Evolutionary conservation across 2,113 vertebrate genomes (phyloP).

Genomic region (Lycaon pictus): DNA sequence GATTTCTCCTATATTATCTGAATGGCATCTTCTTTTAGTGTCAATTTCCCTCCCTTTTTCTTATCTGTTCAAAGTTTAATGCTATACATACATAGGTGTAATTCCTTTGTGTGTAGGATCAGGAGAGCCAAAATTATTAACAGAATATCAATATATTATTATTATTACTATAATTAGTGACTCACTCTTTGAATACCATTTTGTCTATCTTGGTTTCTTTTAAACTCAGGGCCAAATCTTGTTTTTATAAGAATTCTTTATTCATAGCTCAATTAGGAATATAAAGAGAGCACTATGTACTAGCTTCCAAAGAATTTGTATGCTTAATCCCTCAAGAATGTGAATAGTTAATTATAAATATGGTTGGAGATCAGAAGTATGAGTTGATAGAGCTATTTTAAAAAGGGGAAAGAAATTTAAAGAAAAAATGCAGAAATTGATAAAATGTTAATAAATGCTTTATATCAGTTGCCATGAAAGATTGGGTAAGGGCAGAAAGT

Average conservation of each 20-base stretch:
- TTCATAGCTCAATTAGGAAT: conserved; percentile 11
- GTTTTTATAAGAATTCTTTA: conserved; percentile 61
- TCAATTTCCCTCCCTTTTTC: background rate
- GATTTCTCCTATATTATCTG: background rate
- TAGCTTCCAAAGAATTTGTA: conserved; percentile 53
- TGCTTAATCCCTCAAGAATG: conserved; percentile 56
- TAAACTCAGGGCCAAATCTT: conserved; percentile 16
- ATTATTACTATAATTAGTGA: background rate
- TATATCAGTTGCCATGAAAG: background rate
- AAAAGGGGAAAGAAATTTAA: background rate
- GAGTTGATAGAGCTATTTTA: background rate
- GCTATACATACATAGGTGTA: background rate
- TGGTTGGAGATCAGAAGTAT: background rate
- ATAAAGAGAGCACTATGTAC: conserved; percentile 56
- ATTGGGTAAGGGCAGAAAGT: background rate
- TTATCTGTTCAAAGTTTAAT: background rate
- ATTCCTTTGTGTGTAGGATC: background rate
- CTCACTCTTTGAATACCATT: background rate
- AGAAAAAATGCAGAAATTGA: conserved; percentile 47
- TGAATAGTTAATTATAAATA: conserved; percentile 60
- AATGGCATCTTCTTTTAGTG: background rate
- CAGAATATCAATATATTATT: background rate
- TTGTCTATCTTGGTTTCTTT: conserved; percentile 6
- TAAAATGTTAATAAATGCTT: conserved; percentile 28
- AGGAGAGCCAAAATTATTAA: background rate